Evolutionary conservation across 2,888 invertebrate genomes (phyloP).

Genomic region (Pristionchus fissidentatus): DNA sequence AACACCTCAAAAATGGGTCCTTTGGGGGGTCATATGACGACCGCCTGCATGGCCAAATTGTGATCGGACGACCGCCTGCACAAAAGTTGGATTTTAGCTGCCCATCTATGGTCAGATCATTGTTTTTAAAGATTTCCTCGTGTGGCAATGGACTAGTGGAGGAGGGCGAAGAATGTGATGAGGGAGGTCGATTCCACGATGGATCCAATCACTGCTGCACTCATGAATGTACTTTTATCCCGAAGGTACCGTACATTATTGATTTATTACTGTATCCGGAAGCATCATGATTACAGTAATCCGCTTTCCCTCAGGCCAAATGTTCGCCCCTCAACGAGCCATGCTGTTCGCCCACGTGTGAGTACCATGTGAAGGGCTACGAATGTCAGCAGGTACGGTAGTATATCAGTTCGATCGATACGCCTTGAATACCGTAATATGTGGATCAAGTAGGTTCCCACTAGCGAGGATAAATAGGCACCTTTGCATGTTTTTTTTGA

Average conservation of each 20-base stretch:
- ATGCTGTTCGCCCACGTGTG: slow-evolving; percentile 37
- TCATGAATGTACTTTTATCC: slow-evolving; percentile 43
- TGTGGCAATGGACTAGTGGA: slow-evolving; percentile 96
- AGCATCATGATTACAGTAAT: not conserved
- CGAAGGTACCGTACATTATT: not conserved
- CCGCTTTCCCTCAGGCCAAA: not conserved
- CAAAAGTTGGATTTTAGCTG: too few relatives aligned
- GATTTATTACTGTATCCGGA: not conserved
- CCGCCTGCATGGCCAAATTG: too few relatives aligned
- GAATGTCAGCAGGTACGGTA: slow-evolving; percentile 34
- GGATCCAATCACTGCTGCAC: slow-evolving; percentile 41
- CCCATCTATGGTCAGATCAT: not conserved
- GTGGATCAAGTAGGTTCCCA: too few relatives aligned
- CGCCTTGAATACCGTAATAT: not conserved
- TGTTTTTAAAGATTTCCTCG: slow-evolving; percentile 81
- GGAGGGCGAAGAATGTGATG: slow-evolving; percentile 96
- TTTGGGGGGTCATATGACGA: too few relatives aligned
- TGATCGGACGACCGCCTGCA: too few relatives aligned
- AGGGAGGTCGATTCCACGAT: slow-evolving; percentile 40
- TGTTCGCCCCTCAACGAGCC: slow-evolving; percentile 47
- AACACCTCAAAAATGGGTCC: too few relatives aligned
- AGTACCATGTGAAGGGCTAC: slow-evolving; percentile 14
- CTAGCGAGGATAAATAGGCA: too few relatives aligned
- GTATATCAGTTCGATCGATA: not conserved
- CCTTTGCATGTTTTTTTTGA: too few relatives aligned